These are phyloP conservation scores for Amphiura filiformis DNA, from an alignment of 35 echinoderm and acorn worm genomes.

Conservation along the genomic window DNA sequence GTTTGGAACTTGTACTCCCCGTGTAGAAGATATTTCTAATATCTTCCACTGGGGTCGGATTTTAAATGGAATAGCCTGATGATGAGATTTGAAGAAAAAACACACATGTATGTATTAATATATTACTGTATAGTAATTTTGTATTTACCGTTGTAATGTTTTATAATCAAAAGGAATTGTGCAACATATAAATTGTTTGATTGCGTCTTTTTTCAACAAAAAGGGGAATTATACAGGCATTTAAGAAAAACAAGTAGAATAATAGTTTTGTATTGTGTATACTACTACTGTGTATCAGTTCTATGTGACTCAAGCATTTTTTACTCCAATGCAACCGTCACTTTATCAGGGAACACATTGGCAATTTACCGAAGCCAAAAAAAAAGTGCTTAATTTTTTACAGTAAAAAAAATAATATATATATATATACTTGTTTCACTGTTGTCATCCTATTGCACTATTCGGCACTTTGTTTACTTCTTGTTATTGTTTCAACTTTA, in stretches of 20 bases:
- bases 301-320: not conserved
- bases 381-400: not conserved
- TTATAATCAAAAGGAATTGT: constrained; percentile 6
- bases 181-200: not conserved
- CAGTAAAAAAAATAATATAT: no score
- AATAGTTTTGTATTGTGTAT: not conserved
- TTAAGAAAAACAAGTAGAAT: not conserved
- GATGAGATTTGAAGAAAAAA: not conserved
- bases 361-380: not conserved
- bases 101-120: constrained; percentile 1
- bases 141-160: constrained; percentile 3
- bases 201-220: not conserved
- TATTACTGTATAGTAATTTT: constrained; percentile 13
- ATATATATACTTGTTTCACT: no score
- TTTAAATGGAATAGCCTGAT: no score
- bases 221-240: not conserved
- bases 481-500: no score
- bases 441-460: no score
- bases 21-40: no score
- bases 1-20: no score
- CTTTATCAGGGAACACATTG: not conserved
- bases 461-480: no score
- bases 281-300: not conserved
- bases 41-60: no score
- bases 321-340: not conserved